Conservation (phyloP, 2,113 vertebrate genomes). For the Sialia sialis region DNA sequence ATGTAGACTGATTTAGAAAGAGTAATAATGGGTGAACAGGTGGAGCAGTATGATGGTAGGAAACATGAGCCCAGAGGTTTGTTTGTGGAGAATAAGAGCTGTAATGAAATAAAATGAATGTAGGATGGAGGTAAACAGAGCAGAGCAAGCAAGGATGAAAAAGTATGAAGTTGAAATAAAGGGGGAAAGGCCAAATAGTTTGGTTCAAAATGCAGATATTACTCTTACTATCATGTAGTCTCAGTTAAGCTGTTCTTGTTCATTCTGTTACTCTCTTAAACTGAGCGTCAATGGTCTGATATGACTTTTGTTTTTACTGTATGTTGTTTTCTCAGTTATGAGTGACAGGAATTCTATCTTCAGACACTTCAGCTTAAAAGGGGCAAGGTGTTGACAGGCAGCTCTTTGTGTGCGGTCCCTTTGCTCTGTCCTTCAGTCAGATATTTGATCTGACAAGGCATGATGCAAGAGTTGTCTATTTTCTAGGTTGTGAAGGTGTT, state of each 20-base stretch:
- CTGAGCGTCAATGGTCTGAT: background rate
- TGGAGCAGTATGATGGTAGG: background rate
- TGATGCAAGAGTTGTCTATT: background rate
- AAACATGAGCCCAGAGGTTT: background rate
- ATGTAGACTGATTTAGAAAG: background rate
- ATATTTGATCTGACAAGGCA: background rate
- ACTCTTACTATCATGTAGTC: background rate
- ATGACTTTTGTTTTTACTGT: background rate
- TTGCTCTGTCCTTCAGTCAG: background rate
- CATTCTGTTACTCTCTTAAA: background rate
- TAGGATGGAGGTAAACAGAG: background rate
- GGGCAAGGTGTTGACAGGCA: background rate
- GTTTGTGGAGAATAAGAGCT: fast-evolving
- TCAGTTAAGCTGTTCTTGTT: background rate
- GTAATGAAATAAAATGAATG: background rate
- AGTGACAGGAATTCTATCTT: background rate
- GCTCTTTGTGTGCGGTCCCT: background rate
- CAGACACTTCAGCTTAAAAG: background rate
- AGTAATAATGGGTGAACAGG: background rate
- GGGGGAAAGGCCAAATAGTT: background rate
- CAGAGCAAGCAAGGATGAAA: background rate
- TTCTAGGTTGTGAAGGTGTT: background rate
- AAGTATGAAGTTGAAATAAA: background rate
- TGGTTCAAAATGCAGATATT: background rate
- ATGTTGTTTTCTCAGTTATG: background rate